phyloP scores from a whole-genome alignment of 2,113 vertebrate species.

The Panurus biarmicus region DNA sequence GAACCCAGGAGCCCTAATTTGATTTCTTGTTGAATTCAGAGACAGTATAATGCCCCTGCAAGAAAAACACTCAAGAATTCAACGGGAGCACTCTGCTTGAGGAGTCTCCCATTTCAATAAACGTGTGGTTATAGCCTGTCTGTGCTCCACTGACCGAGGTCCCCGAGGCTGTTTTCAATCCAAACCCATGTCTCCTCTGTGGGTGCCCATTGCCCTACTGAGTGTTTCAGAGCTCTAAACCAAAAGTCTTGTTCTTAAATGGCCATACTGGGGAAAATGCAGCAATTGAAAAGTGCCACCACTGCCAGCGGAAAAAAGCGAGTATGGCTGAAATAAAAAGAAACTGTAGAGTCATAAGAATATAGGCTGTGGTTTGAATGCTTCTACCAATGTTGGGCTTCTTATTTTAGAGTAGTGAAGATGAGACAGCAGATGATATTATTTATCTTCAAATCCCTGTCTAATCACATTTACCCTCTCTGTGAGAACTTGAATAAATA shows the following conservation, averaged over 20 bases:
- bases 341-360: background rate
- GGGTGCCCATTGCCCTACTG: background rate
- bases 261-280: background rate
- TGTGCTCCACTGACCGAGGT: slow-evolving; percentile 29
- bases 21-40: slow-evolving; percentile 39
- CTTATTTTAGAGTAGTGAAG: background rate
- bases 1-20: slow-evolving; percentile 42
- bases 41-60: background rate
- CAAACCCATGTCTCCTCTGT: slow-evolving; percentile 39
- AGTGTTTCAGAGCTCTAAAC: background rate
- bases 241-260: background rate
- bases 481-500: slow-evolving; percentile 2
- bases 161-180: slow-evolving; percentile 25
- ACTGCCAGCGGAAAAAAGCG: background rate
- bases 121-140: background rate
- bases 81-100: background rate
- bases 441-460: background rate
- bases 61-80: slow-evolving; percentile 35
- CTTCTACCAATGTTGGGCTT: background rate
- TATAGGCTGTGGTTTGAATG: background rate
- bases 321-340: background rate
- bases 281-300: background rate
- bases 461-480: background rate
- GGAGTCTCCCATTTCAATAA: slow-evolving; percentile 53
- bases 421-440: background rate